A percentile compares a stretch with the other conserved stretches of the same genome.
Evolutionary conservation across 2,888 invertebrate species (phyloP).

Genomic region (Sinhomidia bicolor): DNA sequence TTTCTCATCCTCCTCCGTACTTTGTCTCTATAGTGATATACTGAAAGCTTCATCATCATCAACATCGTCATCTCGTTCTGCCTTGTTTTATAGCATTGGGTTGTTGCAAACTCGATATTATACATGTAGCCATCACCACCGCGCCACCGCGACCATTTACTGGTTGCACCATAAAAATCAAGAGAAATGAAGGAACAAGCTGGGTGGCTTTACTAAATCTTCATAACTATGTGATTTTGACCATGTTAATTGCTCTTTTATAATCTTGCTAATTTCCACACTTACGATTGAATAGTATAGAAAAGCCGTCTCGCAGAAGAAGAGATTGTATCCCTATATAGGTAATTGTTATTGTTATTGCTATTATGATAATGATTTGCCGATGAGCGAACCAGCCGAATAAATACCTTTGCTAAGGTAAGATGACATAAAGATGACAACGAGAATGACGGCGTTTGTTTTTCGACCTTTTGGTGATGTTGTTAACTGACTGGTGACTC

Average conservation of each 20-base stretch:
- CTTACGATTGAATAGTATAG: slow-evolving; percentile 42
- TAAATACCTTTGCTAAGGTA: slow-evolving; percentile 40
- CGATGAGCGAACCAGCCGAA: slow-evolving; percentile 19
- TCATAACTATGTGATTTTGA: slow-evolving; percentile 68
- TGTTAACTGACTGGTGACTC: no score
- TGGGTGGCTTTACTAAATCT: slow-evolving; percentile 72
- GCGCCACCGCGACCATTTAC: neutral
- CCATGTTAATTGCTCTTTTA: slow-evolving; percentile 72
- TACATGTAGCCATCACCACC: no score
- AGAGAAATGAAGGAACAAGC: slow-evolving; percentile 49
- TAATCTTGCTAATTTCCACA: slow-evolving; percentile 68
- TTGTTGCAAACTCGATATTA: neutral
- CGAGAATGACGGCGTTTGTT: slow-evolving; percentile 19
- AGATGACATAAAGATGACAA: slow-evolving; percentile 50
- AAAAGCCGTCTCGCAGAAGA: slow-evolving; percentile 20
- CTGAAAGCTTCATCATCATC: no score
- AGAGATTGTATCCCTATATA: neutral
- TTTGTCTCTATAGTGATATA: neutral
- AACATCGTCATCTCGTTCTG: neutral
- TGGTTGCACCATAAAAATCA: slow-evolving; percentile 42
- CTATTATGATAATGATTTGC: slow-evolving; percentile 26
- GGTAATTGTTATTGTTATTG: slow-evolving; percentile 38
- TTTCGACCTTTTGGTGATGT: slow-evolving; percentile 62
- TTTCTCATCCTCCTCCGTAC: slow-evolving; percentile 8
- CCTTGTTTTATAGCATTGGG: slow-evolving; percentile 25